Percentiles rank a stretch among this genome's conserved stretches.
These are phyloP conservation scores for Lepidostoma basale DNA, from an alignment of 1,140 invertebrate species.

Conservation along the genomic window DNA sequence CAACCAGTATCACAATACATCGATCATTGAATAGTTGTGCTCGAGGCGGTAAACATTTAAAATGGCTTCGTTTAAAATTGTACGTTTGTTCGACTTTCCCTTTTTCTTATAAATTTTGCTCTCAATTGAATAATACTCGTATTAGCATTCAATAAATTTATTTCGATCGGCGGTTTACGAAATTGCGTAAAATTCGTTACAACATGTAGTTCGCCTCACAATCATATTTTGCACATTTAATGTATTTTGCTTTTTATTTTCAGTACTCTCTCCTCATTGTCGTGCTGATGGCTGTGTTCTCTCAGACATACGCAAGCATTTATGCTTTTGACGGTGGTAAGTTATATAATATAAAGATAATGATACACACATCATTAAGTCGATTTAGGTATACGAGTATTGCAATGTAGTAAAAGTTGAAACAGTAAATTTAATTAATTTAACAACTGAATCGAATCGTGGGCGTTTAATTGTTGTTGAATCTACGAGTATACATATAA, in stretches of 20 bases:
- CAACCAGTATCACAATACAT: conserved; percentile 24
- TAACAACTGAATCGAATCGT: no score
- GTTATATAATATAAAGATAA: not conserved
- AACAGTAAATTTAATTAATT: no score
- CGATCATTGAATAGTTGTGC: not conserved
- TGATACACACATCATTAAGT: no score
- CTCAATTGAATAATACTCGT: not conserved
- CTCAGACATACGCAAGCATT: conserved; percentile 34
- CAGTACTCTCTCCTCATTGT: conserved; percentile 36
- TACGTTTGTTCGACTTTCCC: conserved; percentile 19
- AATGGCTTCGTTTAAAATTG: conserved; percentile 43
- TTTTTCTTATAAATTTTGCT: not conserved
- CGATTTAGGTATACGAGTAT: no score
- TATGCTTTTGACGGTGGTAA: conserved; percentile 35
- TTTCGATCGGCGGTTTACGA: no score
- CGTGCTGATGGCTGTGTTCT: conserved; percentile 34
- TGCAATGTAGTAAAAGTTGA: no score
- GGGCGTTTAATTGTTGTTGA: no score
- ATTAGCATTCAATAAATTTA: no score
- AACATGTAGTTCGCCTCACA: no score
- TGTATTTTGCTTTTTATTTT: conserved; percentile 25
- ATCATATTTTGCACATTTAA: no score
- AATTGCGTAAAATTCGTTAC: no score
- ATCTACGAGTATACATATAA: no score
- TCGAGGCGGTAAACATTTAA: conserved; percentile 4